Percentiles rank a stretch among this genome's conserved stretches.
Evolutionary conservation across 2,888 invertebrate species (phyloP).

Genomic region (Cosmia trapezina): DNA sequence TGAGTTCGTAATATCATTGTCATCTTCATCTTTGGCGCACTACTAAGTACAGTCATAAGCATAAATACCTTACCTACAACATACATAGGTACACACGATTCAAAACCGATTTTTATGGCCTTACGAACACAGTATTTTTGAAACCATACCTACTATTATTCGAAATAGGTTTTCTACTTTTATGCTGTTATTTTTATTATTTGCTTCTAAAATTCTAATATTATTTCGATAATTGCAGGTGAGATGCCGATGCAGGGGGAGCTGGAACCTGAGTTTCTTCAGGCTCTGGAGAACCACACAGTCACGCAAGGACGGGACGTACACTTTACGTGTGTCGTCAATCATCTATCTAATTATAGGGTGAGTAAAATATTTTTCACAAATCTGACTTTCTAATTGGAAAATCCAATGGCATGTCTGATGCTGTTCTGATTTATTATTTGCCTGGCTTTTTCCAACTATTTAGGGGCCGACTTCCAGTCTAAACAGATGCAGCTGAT

Average conservation of each 20-base stretch:
- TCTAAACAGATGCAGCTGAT: not conserved
- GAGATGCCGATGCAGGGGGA: slow-evolving; percentile 92
- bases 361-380: slow-evolving; percentile 86
- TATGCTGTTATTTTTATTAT: not conserved
- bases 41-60: not conserved
- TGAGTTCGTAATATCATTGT: not conserved
- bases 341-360: slow-evolving; percentile 96
- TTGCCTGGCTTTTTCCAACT: not conserved
- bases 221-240: slow-evolving; percentile 86
- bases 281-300: slow-evolving; percentile 96
- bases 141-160: not conserved
- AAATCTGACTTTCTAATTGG: not conserved
- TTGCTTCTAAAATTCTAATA: not conserved
- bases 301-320: slow-evolving; percentile 96
- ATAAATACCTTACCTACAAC: not conserved
- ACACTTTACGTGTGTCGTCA: slow-evolving; percentile 97
- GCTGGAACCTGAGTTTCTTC: slow-evolving; percentile 94
- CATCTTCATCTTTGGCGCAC: not conserved
- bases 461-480: not conserved
- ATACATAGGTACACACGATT: not conserved
- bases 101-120: not conserved
- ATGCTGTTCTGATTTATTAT: not conserved
- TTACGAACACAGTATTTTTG: not conserved
- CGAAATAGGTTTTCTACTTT: not conserved
- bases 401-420: not conserved